Evolutionary conservation across 2,888 invertebrate species (phyloP).

Genomic region (Limnephilus marmoratus): DNA sequence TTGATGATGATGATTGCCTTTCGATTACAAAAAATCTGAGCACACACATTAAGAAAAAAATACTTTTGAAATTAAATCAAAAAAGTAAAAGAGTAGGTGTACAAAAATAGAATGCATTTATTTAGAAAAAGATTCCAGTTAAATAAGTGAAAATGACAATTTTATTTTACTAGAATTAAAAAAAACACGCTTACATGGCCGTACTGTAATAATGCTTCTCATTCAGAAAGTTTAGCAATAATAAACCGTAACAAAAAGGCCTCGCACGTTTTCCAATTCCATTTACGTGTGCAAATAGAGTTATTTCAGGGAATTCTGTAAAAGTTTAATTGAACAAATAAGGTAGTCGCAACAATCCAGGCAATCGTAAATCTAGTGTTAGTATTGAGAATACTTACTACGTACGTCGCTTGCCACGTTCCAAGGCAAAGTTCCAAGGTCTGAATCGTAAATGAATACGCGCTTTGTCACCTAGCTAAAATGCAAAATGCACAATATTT

Average conservation of each 20-base stretch:
- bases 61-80: too few relatives aligned
- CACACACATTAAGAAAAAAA: too few relatives aligned
- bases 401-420: not conserved
- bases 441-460: not conserved
- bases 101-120: too few relatives aligned
- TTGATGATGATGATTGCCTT: too few relatives aligned
- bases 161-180: too few relatives aligned
- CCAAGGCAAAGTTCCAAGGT: not conserved
- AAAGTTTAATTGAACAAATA: constrained; percentile 35
- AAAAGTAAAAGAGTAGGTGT: too few relatives aligned
- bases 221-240: not conserved
- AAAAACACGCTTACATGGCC: not conserved
- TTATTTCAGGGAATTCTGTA: not conserved
- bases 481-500: not conserved
- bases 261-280: not conserved
- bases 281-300: not conserved
- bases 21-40: too few relatives aligned
- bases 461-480: not conserved
- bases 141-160: too few relatives aligned
- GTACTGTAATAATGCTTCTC: not conserved
- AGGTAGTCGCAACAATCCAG: not conserved
- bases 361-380: not conserved
- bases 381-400: not conserved
- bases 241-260: not conserved
- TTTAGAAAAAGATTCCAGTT: too few relatives aligned